Conservation (phyloP, 1,140 invertebrate genomes). For the Eriocheir sinensis region DNA sequence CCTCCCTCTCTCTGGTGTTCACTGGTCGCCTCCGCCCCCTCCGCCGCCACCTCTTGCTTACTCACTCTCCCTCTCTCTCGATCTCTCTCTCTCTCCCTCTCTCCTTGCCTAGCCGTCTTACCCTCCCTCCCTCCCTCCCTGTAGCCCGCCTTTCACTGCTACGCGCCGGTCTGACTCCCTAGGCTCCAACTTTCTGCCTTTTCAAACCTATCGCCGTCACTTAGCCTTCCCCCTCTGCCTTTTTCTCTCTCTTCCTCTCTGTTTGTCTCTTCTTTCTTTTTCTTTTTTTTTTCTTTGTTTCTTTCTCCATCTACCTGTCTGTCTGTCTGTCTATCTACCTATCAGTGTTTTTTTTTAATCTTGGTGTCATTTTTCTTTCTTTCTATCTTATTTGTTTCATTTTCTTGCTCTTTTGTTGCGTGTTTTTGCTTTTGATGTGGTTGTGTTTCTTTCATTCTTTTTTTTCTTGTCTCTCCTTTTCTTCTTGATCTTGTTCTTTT, state of each 20-base stretch:
- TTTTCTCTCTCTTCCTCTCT: neutral
- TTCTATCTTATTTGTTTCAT: neutral
- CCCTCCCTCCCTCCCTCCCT: neutral
- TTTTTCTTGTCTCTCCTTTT: neutral
- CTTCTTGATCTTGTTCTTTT: neutral
- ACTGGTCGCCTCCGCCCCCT: neutral
- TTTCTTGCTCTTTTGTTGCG: neutral
- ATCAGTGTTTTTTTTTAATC: neutral
- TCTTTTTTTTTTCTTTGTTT: neutral
- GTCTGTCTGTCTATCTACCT: neutral
- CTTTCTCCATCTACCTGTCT: neutral
- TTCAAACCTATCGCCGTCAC: neutral
- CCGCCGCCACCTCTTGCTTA: neutral
- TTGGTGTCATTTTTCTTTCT: neutral
- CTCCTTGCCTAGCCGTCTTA: no score
- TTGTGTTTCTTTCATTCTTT: neutral
- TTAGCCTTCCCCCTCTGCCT: neutral
- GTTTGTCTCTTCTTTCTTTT: neutral
- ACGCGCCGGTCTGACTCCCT: neutral
- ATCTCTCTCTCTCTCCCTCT: neutral
- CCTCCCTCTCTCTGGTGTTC: conserved; percentile 8
- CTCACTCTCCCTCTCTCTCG: conserved; percentile 26
- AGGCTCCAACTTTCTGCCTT: neutral
- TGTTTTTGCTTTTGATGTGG: neutral
- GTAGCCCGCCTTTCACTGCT: neutral